A percentile compares a stretch with the other conserved stretches of the same genome.
Evolutionary conservation across 2,113 vertebrate species (phyloP).

Genomic region (Diadophis punctatus): DNA sequence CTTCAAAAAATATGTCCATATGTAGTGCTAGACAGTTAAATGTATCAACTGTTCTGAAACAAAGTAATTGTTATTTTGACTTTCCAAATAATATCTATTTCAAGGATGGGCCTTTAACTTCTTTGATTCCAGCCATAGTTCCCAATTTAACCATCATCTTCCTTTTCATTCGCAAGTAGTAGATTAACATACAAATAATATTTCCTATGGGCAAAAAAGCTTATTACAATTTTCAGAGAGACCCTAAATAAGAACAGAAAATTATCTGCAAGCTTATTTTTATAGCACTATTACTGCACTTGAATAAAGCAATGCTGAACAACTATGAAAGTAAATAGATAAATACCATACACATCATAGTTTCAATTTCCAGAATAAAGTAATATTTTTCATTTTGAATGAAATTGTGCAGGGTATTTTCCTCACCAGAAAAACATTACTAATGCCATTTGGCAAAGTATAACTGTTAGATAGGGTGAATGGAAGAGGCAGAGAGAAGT

Average conservation of each 20-base stretch:
- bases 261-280: background rate
- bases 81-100: background rate
- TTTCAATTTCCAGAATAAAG: background rate
- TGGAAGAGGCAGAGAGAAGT: too few relatives aligned
- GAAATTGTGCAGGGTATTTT: background rate
- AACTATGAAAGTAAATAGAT: background rate
- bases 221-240: background rate
- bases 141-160: background rate
- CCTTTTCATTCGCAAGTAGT: background rate
- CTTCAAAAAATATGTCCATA: background rate
- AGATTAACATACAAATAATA: background rate
- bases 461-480: too few relatives aligned
- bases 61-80: background rate
- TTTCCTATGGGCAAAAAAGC: background rate
- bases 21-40: background rate
- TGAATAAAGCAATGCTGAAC: background rate
- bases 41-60: background rate
- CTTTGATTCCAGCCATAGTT: background rate
- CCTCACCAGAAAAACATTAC: background rate
- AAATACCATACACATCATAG: background rate
- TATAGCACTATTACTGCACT: background rate
- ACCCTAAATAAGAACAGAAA: background rate
- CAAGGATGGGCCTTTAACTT: background rate
- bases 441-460: background rate
- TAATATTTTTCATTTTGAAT: background rate